A percentile compares a stretch with the other conserved stretches of the same genome.
Conservation (phyloP, 2,797 vertebrate species). For the Gymnothorax reevesii region DNA sequence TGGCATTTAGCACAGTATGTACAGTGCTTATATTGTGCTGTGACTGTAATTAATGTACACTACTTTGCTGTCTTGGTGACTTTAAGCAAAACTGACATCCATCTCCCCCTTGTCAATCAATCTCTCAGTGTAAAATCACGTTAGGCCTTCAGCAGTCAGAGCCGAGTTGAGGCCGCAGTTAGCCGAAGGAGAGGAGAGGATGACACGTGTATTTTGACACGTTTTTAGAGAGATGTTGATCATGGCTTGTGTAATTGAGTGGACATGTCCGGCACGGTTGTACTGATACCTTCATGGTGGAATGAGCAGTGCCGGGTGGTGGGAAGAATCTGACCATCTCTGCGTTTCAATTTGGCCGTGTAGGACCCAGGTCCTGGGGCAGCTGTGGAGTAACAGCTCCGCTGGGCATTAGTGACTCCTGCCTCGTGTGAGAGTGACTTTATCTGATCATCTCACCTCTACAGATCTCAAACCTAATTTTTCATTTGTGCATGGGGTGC, state of each 20-base stretch:
- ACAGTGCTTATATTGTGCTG: conserved; percentile 56
- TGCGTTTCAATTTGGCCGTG: background rate
- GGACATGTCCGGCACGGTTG: conserved; percentile 56
- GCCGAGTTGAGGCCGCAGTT: conserved; percentile 52
- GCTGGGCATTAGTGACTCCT: background rate
- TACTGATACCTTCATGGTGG: conserved; percentile 40
- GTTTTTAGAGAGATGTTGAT: conserved; percentile 63
- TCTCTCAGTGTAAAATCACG: conserved; percentile 38
- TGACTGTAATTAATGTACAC: conserved; percentile 66
- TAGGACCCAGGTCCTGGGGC: background rate
- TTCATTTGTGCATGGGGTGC: background rate
- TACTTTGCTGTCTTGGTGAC: conserved; percentile 61
- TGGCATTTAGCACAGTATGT: conserved; percentile 62
- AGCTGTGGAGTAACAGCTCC: conserved; percentile 3
- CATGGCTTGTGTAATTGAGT: conserved; percentile 56
- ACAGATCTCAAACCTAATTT: background rate
- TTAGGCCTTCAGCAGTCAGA: conserved; percentile 44
- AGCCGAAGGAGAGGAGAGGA: conserved; percentile 54
- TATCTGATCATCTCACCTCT: background rate
- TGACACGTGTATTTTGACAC: conserved; percentile 61
- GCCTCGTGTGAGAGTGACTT: background rate
- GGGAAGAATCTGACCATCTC: background rate
- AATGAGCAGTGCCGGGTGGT: background rate
- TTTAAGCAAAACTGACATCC: conserved; percentile 61
- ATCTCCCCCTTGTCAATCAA: conserved; percentile 61